Base-by-base conservation (phyloP, 2,888 invertebrate species). In the Chymomyza fuscimana region DNA sequence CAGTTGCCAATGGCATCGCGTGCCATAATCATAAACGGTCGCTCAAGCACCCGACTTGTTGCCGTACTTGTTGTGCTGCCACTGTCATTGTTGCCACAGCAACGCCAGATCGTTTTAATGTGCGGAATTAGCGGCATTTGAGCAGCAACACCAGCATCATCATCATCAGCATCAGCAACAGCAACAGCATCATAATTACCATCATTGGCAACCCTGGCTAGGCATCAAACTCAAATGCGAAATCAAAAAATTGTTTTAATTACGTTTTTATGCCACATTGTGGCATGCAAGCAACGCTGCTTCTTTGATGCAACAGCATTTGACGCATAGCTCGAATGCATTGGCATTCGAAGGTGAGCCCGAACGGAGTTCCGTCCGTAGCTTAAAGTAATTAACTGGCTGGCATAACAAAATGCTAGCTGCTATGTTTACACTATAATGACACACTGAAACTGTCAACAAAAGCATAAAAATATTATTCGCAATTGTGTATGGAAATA, bases 1-100 rank as follows among this genome's bases (percentile, higher is more conserved):
- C 80, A 80, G 79, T 80, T 79, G 74, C 79, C 81, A 81, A 78
- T 76, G 78, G 78, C 81, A 81, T 81, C 81, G 81, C 81, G 81
- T 81, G 81, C 81, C 81, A 81, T 81, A 81, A 81, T 81, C 81
- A 79, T 80, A 81, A 80, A 81, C 77, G 81, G 68, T 71, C 54
- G 65, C 70, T 60, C 19, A 51, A 19, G 32, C 36, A 29, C 54
- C n/a, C 36, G 15, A 22, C 16, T 29, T 25, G 25, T 58, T 59
- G 61, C 60, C 59, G 9, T 32, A 16, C n/a, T n/a, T 51, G 52
- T 46, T 32, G 19, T 29, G 9, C 36, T 56, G 22, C 52, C n/a
- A 25, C 19, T 36, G 5, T 62, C 16, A 22, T 46, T 36, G 40
- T 29, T 60, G 46, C 66, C 51, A 56, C 32, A 36, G 56, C 64